phyloP scores from a whole-genome alignment of 2,888 invertebrate species.

The Epirrita christyi region DNA sequence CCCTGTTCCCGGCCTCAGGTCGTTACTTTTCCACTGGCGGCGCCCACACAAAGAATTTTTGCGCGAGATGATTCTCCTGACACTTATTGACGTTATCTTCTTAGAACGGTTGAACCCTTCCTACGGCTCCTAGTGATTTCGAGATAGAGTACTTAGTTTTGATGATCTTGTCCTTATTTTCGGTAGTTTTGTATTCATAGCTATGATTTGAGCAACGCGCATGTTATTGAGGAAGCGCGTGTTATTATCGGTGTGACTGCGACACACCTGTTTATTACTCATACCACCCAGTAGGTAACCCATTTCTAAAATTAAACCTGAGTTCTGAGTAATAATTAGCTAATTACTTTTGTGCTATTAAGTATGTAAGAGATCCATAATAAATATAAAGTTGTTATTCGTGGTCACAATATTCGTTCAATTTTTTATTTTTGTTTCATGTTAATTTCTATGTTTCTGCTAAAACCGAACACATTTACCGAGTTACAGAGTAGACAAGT shows the following conservation, averaged over 20 bases:
- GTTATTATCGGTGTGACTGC: constrained; percentile 45
- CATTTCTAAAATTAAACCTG: constrained; percentile 41
- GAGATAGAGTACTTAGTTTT: constrained; percentile 35
- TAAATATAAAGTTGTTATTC: constrained; percentile 13
- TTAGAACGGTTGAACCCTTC: constrained; percentile 43
- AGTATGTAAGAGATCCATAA: constrained; percentile 17
- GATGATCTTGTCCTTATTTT: constrained; percentile 25
- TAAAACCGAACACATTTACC: constrained; percentile 3
- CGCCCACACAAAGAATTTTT: constrained; percentile 74
- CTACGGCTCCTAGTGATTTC: constrained; percentile 42
- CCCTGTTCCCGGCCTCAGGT: constrained; percentile 73
- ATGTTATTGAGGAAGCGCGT: constrained; percentile 24
- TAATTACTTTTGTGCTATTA: constrained; percentile 37
- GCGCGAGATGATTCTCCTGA: constrained; percentile 61
- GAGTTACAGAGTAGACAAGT: background rate
- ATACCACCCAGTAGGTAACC: constrained; percentile 42
- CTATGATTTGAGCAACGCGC: constrained; percentile 11
- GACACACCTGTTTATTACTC: constrained; percentile 49
- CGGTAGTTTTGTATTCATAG: constrained; percentile 17
- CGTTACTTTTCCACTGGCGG: constrained; percentile 64
- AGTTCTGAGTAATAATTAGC: constrained; percentile 34
- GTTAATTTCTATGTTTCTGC: background rate
- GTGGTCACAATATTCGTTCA: too few relatives aligned
- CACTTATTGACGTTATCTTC: constrained; percentile 57
- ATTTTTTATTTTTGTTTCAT: background rate